Conservation (phyloP, 2,888 invertebrate genomes). For the Patella pellucida region DNA sequence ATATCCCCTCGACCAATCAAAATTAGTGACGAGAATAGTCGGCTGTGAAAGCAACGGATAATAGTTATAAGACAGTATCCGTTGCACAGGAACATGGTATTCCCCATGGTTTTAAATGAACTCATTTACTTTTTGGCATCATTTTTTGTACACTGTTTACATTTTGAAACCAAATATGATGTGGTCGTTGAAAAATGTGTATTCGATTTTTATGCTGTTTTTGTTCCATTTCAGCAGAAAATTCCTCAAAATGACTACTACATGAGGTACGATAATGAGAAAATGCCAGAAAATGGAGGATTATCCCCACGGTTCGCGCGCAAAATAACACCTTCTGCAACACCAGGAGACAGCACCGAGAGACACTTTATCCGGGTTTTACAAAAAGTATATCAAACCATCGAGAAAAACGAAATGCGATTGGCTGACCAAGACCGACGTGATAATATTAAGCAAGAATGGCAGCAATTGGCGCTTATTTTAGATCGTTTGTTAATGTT, state of each 20-base stretch:
- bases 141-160: no score
- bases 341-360: constrained; percentile 67
- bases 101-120: no score
- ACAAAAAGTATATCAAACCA: constrained; percentile 81
- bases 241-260: constrained; percentile 42
- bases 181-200: no score
- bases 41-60: no score
- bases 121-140: no score
- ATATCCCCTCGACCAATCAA: no score
- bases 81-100: no score
- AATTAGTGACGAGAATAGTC: no score
- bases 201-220: background rate
- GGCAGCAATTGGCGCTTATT: constrained; percentile 82
- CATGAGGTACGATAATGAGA: constrained; percentile 40
- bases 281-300: constrained; percentile 54
- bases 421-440: constrained; percentile 84
- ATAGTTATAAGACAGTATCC: no score
- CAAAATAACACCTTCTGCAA: constrained; percentile 35
- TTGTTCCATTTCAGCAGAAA: constrained; percentile 28
- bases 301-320: constrained; percentile 48
- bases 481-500: constrained; percentile 77
- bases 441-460: constrained; percentile 86
- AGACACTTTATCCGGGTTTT: constrained; percentile 79
- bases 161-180: no score
- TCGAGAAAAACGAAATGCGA: constrained; percentile 83